Evolutionary conservation across 1,140 invertebrate genomes (phyloP).

Genomic region (Matsumurasca onukii): DNA sequence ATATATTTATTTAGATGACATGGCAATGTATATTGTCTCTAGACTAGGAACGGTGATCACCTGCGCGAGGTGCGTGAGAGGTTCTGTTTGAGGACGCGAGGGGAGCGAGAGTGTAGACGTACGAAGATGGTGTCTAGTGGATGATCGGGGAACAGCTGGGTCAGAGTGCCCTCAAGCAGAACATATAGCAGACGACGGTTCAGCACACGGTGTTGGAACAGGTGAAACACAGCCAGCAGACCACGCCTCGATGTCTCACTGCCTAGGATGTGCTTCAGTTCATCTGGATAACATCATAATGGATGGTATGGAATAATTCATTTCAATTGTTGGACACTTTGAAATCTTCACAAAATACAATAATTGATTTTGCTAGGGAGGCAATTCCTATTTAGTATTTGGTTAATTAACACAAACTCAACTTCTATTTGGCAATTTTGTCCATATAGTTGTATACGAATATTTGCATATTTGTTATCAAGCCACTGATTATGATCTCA

Average conservation of each 20-base stretch:
- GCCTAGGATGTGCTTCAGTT: conserved; percentile 88
- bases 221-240: conserved; percentile 83
- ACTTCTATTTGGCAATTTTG: too few relatives aligned
- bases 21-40: background rate
- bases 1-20: background rate
- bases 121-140: conserved; percentile 27
- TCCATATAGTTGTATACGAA: too few relatives aligned
- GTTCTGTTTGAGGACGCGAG: conserved; percentile 20
- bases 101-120: conserved; percentile 29
- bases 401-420: too few relatives aligned
- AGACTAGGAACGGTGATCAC: conserved; percentile 17
- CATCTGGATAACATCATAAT: conserved; percentile 66
- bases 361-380: too few relatives aligned
- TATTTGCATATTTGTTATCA: too few relatives aligned
- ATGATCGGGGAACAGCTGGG: conserved; percentile 60
- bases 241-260: conserved; percentile 85
- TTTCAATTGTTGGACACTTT: too few relatives aligned
- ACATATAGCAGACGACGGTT: conserved; percentile 87
- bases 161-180: conserved; percentile 78
- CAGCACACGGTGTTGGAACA: conserved; percentile 82
- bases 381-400: too few relatives aligned
- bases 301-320: conserved; percentile 30
- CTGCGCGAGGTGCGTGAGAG: conserved; percentile 1
- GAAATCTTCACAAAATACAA: too few relatives aligned
- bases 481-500: too few relatives aligned